Evolutionary conservation across 2,888 invertebrate genomes (phyloP), one percentile per base, ranked within the genome.

Genomic region (Cephus pygmeus): DNA sequence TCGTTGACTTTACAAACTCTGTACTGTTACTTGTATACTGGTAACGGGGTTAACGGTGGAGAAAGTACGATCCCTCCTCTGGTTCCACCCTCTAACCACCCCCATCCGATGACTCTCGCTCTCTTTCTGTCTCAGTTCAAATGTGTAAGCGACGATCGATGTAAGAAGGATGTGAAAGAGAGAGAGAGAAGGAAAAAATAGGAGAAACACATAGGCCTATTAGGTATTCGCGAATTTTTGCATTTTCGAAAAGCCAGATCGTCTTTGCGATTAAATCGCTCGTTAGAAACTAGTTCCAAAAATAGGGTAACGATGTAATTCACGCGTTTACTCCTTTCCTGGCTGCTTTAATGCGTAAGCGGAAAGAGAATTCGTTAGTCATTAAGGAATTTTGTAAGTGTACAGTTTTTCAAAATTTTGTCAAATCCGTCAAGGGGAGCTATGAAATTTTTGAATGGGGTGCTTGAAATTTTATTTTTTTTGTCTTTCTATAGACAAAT

Each of bases 31-130:
- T 34, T 23, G 33, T 30, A 23, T 74, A 76, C 74, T 79, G 77
- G 75, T 82, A 85, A 82, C 79, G 75, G 82, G 80, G 81, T 85
- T 86, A 79, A 82, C 82, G 79, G 74, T 78, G 69, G 69, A 76
- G 76, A 77, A 79, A 77, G 73, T 79, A 23, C 56, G 1, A 12
- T 33, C 3, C 71, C 23, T 71, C 2, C 71, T 34, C 71, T 71
- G 12, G 56, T 56, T 56, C 56, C 23, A 56, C 56, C 40, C 40
- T 40, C 40, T 40, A 6, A 40, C 15, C 40, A 15, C 40, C 56
- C 56, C 6, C 23, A 9, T 11, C 34, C 23, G 56, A 56, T 56
- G 23, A 23, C 3, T 56, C 23, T 56, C 40, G 15, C 40, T 40
- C 56, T 56, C 23, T 15, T 4, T 56, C 56, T 56, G 9, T 56